Base-by-base conservation (phyloP, 2,797 vertebrate genomes). In the Myiothlypis coronata region DNA sequence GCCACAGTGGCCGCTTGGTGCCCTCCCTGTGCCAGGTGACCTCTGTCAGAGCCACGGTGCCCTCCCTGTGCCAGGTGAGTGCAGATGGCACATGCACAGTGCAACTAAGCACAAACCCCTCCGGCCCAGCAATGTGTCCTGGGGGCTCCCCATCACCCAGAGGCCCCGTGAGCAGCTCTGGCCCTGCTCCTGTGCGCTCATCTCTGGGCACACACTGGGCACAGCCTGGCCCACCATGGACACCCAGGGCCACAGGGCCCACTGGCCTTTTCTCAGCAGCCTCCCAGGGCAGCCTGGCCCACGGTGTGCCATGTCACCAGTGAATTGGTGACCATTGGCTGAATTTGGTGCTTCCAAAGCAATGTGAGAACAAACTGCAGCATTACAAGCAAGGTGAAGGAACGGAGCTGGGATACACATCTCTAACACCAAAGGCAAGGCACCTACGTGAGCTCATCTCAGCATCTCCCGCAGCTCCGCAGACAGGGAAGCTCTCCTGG, bases 101-200 rank as follows among this genome's bases (percentile, higher is more conserved):
- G 17, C 32, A 22, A 22, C 14, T 56, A 27, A 16, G 50, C 35
- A 30, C 64, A 80, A n/a, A 16, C 27, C 24, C 17, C 67, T 12
- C 5, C 0, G 7, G 2, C 3, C 23, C 2, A 1, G 18, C 0
- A 0, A 17, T 0, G 6, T 11, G 8, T 71, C 43, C 67, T 59
- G 41, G 20, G 18, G 27, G 53, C 35, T 41, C 32, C 26, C 19
- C 0, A 0, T 11, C 57, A 17, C 55, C 7, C 63, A 5, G 7
- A 6, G 27, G 17, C n/a, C 39, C 47, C 1, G 1, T 19, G 20
- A 30, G 18, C 43, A n/a, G 39, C 52, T 9, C 76, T 17, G 34
- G 9, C 21, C 81, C 44, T 7, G 44, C 22, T 55, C 30, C 52
- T 10, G 37, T 1, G 30, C 2, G 4, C 34, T 11, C 8, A 4